Percentiles rank a stretch among this genome's conserved stretches.
Evolutionary conservation across 2,888 invertebrate species (phyloP).

Genomic region (Scaptomyza tumidula): DNA sequence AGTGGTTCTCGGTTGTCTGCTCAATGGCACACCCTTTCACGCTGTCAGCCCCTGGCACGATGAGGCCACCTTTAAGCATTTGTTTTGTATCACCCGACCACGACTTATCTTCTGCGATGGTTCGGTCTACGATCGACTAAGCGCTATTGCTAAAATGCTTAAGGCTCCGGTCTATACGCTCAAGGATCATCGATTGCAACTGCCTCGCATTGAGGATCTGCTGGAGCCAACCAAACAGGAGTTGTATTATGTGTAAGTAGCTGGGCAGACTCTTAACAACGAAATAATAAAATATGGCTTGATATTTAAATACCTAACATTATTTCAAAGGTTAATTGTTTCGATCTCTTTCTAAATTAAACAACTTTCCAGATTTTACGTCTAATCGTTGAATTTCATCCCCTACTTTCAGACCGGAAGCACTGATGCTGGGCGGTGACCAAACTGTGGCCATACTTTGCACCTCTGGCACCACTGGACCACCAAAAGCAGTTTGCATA

Average conservation of each 20-base stretch:
- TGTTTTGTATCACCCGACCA: conserved; percentile 80
- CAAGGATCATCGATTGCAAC: conserved; percentile 68
- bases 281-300: too few species aligned
- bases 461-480: conserved; percentile 82
- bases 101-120: conserved; percentile 83
- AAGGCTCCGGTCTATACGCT: conserved; percentile 74
- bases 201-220: conserved; percentile 76
- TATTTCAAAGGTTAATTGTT: neutral
- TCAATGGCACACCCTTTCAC: conserved; percentile 81
- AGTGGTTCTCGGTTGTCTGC: conserved; percentile 77
- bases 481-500: conserved; percentile 80
- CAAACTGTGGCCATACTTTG: conserved; percentile 81
- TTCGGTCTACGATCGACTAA: conserved; percentile 65
- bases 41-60: conserved; percentile 79
- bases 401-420: conserved; percentile 63
- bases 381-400: too few species aligned
- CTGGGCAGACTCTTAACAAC: too few species aligned
- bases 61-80: conserved; percentile 77
- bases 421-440: conserved; percentile 76
- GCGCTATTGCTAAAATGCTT: conserved; percentile 69
- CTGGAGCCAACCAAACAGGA: conserved; percentile 74
- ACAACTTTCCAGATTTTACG: too few species aligned
- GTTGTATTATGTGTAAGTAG: conserved; percentile 72
- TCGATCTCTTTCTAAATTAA: neutral
- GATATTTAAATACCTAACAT: too few species aligned